These are phyloP conservation scores for Pseudochirops corinnae DNA, from an alignment of 2,797 vertebrate species.

Conservation along the genomic window DNA sequence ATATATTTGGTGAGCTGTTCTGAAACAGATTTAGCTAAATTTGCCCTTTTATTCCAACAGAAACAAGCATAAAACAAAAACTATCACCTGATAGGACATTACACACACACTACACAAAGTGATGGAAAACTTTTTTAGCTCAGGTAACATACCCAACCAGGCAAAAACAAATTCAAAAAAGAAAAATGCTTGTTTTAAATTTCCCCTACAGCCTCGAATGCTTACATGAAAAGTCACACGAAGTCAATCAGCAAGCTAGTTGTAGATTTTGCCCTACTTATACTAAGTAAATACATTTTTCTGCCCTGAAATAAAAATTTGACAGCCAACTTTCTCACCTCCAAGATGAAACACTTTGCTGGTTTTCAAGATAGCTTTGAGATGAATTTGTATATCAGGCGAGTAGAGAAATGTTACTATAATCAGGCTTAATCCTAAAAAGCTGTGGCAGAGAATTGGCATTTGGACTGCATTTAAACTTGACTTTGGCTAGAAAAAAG, in stretches of 20 bases:
- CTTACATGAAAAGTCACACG: slow-evolving; percentile 25
- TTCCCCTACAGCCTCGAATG: slow-evolving; percentile 1
- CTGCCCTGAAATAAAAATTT: slow-evolving; percentile 82
- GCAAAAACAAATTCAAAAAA: slow-evolving; percentile 50
- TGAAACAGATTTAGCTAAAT: slow-evolving; percentile 53
- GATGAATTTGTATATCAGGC: slow-evolving; percentile 83
- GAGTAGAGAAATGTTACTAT: slow-evolving; percentile 84
- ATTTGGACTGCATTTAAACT: slow-evolving; percentile 89
- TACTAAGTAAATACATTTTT: slow-evolving; percentile 81
- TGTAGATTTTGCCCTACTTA: slow-evolving; percentile 77
- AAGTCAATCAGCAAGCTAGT: slow-evolving; percentile 69
- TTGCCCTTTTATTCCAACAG: slow-evolving; percentile 38
- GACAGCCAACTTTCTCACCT: slow-evolving; percentile 86
- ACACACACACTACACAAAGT: background rate
- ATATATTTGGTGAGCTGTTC: slow-evolving; percentile 24
- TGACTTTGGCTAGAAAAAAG: slow-evolving; percentile 84
- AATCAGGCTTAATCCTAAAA: slow-evolving; percentile 87
- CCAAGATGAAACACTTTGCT: slow-evolving; percentile 84
- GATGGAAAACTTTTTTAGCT: slow-evolving; percentile 34
- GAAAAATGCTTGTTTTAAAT: slow-evolving; percentile 4
- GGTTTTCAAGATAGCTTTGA: slow-evolving; percentile 85
- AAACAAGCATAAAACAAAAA: slow-evolving; percentile 54
- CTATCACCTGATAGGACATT: background rate
- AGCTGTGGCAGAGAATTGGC: slow-evolving; percentile 89
- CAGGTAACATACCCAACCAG: slow-evolving; percentile 30